A percentile compares a stretch with the other conserved stretches of the same genome.
phyloP scores from a whole-genome alignment of 2,113 vertebrate species.

The Semicossyphus pulcher region DNA sequence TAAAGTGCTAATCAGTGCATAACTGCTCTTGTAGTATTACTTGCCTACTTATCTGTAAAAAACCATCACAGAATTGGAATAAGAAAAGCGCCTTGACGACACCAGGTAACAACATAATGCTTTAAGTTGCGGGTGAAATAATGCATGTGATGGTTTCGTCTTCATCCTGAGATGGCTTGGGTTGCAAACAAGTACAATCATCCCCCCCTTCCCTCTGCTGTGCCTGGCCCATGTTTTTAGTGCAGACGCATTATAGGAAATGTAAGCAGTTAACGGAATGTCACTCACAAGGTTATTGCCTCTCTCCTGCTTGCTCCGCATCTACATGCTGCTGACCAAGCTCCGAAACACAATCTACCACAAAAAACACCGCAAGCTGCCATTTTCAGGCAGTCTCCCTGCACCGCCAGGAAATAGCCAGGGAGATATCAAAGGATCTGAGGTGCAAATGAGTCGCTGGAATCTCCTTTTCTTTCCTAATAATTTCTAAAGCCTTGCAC shows the following conservation, averaged over 20 bases:
- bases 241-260: conserved; percentile 72
- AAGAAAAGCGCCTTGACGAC: conserved; percentile 20
- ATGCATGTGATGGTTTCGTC: conserved; percentile 29
- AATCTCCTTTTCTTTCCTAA: conserved; percentile 69
- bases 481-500: conserved; percentile 57
- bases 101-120: background rate
- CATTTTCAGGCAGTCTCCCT: conserved; percentile 69
- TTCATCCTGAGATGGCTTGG: conserved; percentile 46
- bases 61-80: no score
- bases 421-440: conserved; percentile 76
- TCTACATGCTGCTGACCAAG: conserved; percentile 84
- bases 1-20: conserved; percentile 6
- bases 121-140: conserved; percentile 27
- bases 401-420: conserved; percentile 47
- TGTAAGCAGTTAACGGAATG: conserved; percentile 82
- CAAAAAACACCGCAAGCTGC: conserved; percentile 54
- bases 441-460: conserved; percentile 74
- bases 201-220: conserved; percentile 49
- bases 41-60: background rate
- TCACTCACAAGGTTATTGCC: conserved; percentile 84
- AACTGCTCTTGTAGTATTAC: background rate
- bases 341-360: conserved; percentile 82
- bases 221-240: conserved; percentile 68
- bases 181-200: conserved; percentile 66
- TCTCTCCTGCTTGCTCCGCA: conserved; percentile 76